Base-by-base conservation (phyloP, 1,140 invertebrate genomes). In the Spodoptera litura region DNA sequence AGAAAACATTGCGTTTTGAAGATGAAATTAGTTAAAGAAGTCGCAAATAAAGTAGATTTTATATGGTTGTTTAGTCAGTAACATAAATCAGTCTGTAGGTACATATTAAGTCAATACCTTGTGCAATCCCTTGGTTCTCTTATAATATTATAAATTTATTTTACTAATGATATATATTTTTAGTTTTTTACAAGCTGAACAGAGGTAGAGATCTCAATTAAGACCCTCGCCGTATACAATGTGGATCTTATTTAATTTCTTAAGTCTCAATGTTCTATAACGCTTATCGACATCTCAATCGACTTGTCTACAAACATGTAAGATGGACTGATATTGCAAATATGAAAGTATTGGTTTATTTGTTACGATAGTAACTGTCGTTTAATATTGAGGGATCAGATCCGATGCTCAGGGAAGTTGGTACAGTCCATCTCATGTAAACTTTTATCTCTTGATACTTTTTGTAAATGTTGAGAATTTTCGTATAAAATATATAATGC, bases 101-200 rank as follows among this genome's bases (percentile, higher is more conserved):
- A 66, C 52, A 53, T 77, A 53, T 64, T 64, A 51, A 53, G 38
- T 76, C 56, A 78, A 51, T 70, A 72, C 38, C 15, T 35, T 72
- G 77, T 78, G 77, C 77, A 78, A 78, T 78, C 77, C 56, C n/a
- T 72, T 62, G 77, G 58, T 70, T 72, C 68, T 78, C 71, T 62
- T 44, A 53, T 62, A 6, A 55, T 70, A 62, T 72, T 61, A 44
- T 20, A 74, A n/a, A 0, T 61, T 74, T 61, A 15, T 61, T 20
- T 61, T 49, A 64, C 55, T 74, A 74, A 56, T 68, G 55, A 66
- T 52, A n/a, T 72, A 59, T 25, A 51, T n/a, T 44, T 51, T 49
- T 70, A 70, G 13, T 25, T 56, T 51, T 62, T 35, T 70, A 56
- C 59, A 56, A 12, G 44, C 52, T 68, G 64, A 68, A 55, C 53